phyloP scores from a whole-genome alignment of 2,888 invertebrate species.

The Petrolisthes manimaculis region DNA sequence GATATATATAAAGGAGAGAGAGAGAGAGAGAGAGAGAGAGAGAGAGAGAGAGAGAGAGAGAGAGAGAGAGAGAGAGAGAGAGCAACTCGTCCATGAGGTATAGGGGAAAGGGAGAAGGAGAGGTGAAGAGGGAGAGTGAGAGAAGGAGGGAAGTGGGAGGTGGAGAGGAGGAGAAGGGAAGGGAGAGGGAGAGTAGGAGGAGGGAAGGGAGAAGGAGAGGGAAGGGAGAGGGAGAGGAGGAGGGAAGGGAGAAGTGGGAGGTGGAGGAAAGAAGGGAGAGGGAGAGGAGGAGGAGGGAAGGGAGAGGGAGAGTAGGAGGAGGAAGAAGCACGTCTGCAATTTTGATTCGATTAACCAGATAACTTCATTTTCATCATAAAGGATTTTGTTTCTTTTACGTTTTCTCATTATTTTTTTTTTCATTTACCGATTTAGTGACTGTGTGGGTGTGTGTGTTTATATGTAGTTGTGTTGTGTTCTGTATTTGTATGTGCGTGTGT shows the following conservation, averaged over 20 bases:
- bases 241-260: neutral
- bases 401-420: too few relatives aligned
- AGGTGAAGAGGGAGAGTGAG: neutral
- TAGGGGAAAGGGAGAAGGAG: too few relatives aligned
- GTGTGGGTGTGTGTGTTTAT: neutral
- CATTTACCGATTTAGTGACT: too few relatives aligned
- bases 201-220: neutral
- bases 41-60: too few relatives aligned
- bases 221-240: neutral
- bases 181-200: neutral
- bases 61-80: too few relatives aligned
- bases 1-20: neutral
- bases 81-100: too few relatives aligned
- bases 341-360: too few relatives aligned
- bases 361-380: too few relatives aligned
- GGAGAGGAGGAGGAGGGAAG: too few relatives aligned
- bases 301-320: neutral
- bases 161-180: neutral
- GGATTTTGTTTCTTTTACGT: too few relatives aligned
- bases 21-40: too few relatives aligned
- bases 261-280: neutral
- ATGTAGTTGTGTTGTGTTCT: neutral
- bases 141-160: neutral
- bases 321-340: too few relatives aligned
- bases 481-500: slow-evolving; percentile 8